These are phyloP conservation scores for Andrena camellia DNA, from an alignment of 2,888 invertebrate species.

Conservation along the genomic window DNA sequence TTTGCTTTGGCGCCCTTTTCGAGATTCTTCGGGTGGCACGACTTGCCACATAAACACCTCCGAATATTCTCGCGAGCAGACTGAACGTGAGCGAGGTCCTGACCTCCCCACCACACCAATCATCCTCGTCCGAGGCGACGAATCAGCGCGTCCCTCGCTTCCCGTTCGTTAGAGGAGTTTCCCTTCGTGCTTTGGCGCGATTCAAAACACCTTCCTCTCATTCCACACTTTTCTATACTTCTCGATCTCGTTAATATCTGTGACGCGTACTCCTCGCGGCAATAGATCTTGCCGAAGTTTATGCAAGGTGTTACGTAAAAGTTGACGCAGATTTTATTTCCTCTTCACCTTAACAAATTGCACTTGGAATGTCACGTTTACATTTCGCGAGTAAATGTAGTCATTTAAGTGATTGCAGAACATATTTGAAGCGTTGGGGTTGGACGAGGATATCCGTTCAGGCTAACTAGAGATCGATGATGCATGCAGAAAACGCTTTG, in stretches of 20 bases:
- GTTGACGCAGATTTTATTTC: neutral
- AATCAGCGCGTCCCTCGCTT: slow-evolving; percentile 1
- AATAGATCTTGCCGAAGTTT: neutral
- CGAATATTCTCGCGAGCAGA: slow-evolving; percentile 8
- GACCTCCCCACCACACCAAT: neutral
- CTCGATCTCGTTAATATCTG: neutral
- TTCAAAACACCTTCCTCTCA: neutral
- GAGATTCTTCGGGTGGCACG: slow-evolving; percentile 60
- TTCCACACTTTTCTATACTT: neutral
- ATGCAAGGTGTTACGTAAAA: neutral
- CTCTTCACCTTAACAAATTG: neutral
- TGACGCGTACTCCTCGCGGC: neutral
- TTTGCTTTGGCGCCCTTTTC: slow-evolving; percentile 62
- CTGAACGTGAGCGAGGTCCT: neutral
- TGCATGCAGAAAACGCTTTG: slow-evolving; percentile 7
- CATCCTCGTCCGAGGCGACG: neutral
- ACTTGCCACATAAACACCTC: slow-evolving; percentile 14
- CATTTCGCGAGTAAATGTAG: neutral
- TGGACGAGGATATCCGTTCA: neutral
- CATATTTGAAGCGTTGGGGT: no score
- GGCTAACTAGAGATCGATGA: slow-evolving; percentile 37
- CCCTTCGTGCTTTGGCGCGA: neutral
- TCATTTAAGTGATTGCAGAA: neutral
- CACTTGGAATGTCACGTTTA: neutral
- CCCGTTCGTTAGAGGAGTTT: slow-evolving; percentile 41